Evolutionary conservation across 2,888 invertebrate genomes (phyloP).

Genomic region (Drosophila nr. medialis): DNA sequence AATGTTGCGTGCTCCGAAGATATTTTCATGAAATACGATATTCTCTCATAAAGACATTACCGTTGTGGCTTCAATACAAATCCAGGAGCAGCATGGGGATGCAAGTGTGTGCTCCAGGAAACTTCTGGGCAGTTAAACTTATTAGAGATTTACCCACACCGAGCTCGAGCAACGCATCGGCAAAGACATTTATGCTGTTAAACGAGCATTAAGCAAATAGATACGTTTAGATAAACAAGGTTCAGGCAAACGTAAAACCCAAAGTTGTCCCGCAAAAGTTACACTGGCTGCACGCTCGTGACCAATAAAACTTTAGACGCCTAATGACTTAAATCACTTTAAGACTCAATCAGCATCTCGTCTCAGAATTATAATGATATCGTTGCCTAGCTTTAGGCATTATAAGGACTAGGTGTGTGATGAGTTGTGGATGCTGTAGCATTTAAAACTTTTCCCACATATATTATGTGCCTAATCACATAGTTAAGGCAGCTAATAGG

Average conservation of each 20-base stretch:
- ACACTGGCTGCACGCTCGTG: slow-evolving; percentile 27
- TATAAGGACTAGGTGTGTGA: neutral
- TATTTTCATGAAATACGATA: slow-evolving; percentile 9
- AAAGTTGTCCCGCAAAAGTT: slow-evolving; percentile 52
- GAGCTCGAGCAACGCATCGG: slow-evolving; percentile 6
- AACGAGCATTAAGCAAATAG: slow-evolving; percentile 55
- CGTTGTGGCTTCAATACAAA: slow-evolving; percentile 7
- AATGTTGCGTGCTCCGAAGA: neutral
- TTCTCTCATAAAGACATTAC: slow-evolving; percentile 14
- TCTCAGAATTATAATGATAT: slow-evolving; percentile 53
- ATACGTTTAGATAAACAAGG: slow-evolving; percentile 47
- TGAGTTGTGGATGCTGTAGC: neutral
- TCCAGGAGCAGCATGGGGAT: neutral
- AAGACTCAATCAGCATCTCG: slow-evolving; percentile 68
- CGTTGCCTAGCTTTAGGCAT: neutral
- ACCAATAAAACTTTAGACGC: slow-evolving; percentile 63
- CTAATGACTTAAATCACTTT: slow-evolving; percentile 73
- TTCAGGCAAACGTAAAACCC: slow-evolving; percentile 14
- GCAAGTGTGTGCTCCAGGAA: neutral
- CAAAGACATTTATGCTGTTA: slow-evolving; percentile 46
- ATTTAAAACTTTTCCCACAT: slow-evolving; percentile 15
- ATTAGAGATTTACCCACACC: slow-evolving; percentile 7
- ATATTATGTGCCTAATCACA: slow-evolving; percentile 2
- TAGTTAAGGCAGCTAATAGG: slow-evolving; percentile 13
- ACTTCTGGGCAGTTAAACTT: slow-evolving; percentile 26